Base-by-base conservation (phyloP, 1,140 invertebrate species). In the Potamilus streckersoni region DNA sequence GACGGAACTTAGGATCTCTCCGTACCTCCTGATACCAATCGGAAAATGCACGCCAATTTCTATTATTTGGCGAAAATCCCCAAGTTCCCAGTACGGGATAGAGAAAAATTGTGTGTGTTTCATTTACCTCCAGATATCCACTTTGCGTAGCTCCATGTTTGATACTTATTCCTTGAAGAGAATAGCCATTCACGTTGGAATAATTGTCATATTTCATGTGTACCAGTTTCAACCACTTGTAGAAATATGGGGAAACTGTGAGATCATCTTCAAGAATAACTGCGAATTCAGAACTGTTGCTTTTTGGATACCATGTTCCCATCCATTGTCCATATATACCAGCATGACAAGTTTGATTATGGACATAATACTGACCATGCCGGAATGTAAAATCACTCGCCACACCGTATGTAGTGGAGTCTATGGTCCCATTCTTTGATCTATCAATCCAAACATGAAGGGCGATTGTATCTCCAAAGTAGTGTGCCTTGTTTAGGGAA, bases 1-100 rank as follows among this genome's bases (percentile, higher is more conserved):
- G 81, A 13, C 74, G 27, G 61, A 81, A 82, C n/a, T 62, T 70
- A 6, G 16, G 4, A 20, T 80, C 55, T 13, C 13, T 56, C 49
- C 63, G 27, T 15, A 66, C 65, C 19, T 58, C 27, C 12, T 49
- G 15, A 71, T 74, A 85, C 84, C 84, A 85, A 14, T 78, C 63
- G n/a, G 78, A 56, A 73, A 84, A 85, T n/a, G 77, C 64, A 4
- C 65, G 64, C 84, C 84, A 84, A 17, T 72, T 73, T 5, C 66
- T 71, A 4, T 23, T 69, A 23, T 79, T 80, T 14, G 84, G 84
- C 14, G 80, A 81, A 75, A 83, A 84, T 5, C 79, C 84, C 80
- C 81, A 84, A 2, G 83, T 79, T 19, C 80, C 82, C 19, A 83
- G 64, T 16, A 83, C 75, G 13, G 79, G 79, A 64, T 81, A 83